Conservation (phyloP, 2,113 vertebrate genomes). For the Phyllostomus hastatus region DNA sequence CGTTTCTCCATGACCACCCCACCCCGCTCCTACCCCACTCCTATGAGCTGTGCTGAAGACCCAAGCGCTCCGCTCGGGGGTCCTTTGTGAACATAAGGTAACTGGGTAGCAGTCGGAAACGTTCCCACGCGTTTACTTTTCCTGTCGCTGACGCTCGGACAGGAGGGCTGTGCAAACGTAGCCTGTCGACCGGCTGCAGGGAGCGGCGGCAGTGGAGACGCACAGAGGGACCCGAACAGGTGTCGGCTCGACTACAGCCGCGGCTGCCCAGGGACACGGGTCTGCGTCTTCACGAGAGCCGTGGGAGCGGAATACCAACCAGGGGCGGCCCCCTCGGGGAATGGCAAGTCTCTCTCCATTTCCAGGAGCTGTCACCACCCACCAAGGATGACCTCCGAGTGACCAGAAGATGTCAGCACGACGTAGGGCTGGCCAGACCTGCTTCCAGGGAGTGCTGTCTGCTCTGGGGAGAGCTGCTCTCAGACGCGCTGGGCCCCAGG, state of each 20-base stretch:
- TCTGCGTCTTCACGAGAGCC: not conserved
- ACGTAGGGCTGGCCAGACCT: not conserved
- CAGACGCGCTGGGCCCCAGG: too few species aligned
- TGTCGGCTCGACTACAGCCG: rapidly evolving
- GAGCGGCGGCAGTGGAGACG: not conserved
- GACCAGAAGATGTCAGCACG: slow-evolving; percentile 79
- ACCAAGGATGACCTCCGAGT: not conserved
- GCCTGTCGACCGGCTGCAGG: not conserved
- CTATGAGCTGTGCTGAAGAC: not conserved
- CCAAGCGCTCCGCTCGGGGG: not conserved
- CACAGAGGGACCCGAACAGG: not conserved
- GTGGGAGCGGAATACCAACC: not conserved
- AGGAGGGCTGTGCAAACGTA: rapidly evolving
- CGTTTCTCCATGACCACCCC: not conserved
- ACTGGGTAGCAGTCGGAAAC: too few species aligned
- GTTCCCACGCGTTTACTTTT: not conserved
- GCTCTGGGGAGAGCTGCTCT: not conserved
- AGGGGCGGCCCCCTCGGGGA: too few species aligned
- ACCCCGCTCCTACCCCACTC: not conserved
- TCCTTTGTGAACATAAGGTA: not conserved
- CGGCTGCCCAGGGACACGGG: not conserved
- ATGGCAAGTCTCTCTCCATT: not conserved
- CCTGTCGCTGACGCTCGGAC: rapidly evolving
- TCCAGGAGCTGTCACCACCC: not conserved
- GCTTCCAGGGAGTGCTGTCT: rapidly evolving